Evolutionary conservation across 2,888 invertebrate genomes (phyloP), one percentile per base, ranked within the genome.

Genomic region (Neuroscelio doddi): DNA sequence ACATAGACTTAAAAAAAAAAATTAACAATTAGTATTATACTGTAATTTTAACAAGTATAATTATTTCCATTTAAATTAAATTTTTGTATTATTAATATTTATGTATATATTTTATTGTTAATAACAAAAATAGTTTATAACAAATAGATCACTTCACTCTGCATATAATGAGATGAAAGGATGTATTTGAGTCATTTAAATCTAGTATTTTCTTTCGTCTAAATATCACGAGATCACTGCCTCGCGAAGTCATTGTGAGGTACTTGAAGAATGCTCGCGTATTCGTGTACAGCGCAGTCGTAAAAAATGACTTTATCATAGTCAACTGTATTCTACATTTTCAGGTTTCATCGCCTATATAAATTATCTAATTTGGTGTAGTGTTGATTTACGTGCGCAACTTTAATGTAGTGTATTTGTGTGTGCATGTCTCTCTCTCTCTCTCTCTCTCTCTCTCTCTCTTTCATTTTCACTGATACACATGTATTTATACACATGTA

Each of bases 401-500:
- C n/a, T 39, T 63, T 55, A 38, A 17, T 52, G 57, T 41, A 47
- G 44, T 58, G 27, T 50, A 47, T 53, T 52, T 58, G 64, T 50
- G 49, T 58, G 53, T 64, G 64, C 64, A 58, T 53, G 45, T 39
- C 53, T 51, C 58, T 64, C 53, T 39, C 53, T 51, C 58, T 64
- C 53, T n/a, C n/a, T n/a, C n/a, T n/a, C n/a, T n/a, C n/a, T n/a
- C n/a, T n/a, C n/a, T n/a, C n/a, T n/a, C n/a, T n/a, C n/a, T n/a
- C n/a, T n/a, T n/a, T n/a, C n/a, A 53, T 42, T 64, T 46, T 59
- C 44, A 51, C 21, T 46, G 47, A 64, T 59, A 55, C 59, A 59
- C 52, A 15, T 61, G 52, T 61, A 39, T 41, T 46, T 65, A 65
- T 56, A 65, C 56, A 55, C 59, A 56, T 68, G 66, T 76, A 76